phyloP scores from a whole-genome alignment of 1,140 invertebrate species.

The Solenopsis invicta region DNA sequence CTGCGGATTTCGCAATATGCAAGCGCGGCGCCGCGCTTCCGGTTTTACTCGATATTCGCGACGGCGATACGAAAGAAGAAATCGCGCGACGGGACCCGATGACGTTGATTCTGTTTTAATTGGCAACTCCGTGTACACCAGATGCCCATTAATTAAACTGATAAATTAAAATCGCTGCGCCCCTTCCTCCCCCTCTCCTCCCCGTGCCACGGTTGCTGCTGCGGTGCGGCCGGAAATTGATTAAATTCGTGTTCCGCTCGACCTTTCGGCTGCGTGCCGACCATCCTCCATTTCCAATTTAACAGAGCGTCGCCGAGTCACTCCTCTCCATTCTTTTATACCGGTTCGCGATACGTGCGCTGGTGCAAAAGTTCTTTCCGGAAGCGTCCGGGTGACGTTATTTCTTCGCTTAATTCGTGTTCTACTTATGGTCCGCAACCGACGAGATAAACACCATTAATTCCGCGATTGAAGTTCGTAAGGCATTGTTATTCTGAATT shows the following conservation, averaged over 20 bases:
- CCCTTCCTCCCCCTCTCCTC: not conserved
- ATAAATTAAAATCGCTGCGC: constrained; percentile 52
- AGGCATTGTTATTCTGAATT: constrained; percentile 43
- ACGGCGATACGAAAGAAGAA: constrained; percentile 25
- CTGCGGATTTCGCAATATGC: constrained; percentile 36
- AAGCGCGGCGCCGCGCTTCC: not conserved
- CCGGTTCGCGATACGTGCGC: not conserved
- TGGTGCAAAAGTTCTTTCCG: not conserved
- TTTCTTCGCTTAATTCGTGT: constrained; percentile 5
- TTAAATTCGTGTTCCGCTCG: constrained; percentile 37
- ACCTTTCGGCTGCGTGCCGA: constrained; percentile 16
- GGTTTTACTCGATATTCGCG: constrained; percentile 22
- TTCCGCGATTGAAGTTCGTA: not conserved
- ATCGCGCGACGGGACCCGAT: constrained; percentile 13
- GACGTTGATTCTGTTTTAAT: constrained; percentile 58
- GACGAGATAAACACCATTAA: constrained; percentile 28
- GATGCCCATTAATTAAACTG: constrained; percentile 59
- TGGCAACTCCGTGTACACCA: constrained; percentile 29
- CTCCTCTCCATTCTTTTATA: constrained; percentile 11
- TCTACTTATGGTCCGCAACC: not conserved
- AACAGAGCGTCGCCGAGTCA: constrained; percentile 7
- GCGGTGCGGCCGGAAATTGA: constrained; percentile 47
- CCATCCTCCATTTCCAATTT: constrained; percentile 22
- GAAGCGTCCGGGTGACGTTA: not conserved
- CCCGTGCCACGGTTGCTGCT: not conserved